Conservation (phyloP, 2,888 invertebrate species). For the Lepas anatifera region DNA sequence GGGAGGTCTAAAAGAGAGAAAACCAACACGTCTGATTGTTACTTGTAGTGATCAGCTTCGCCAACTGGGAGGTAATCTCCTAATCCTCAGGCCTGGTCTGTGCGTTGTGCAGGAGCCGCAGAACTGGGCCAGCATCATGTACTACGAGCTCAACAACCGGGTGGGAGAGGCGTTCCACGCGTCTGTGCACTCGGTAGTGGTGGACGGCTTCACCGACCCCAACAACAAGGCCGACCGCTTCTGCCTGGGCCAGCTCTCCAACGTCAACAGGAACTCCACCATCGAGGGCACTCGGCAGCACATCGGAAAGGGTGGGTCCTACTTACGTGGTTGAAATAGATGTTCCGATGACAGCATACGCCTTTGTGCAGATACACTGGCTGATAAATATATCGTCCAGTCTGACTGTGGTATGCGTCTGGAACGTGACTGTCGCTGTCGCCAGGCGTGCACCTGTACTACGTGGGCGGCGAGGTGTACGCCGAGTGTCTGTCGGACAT, state of each 20-base stretch:
- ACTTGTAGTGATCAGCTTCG: too few relatives aligned
- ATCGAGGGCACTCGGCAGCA: constrained; percentile 97
- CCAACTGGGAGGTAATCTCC: too few relatives aligned
- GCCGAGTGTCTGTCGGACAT: constrained; percentile 95
- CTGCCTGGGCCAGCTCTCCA: constrained; percentile 92
- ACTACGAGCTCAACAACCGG: constrained; percentile 94
- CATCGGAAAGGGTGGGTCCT: constrained; percentile 87
- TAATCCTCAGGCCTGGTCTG: too few relatives aligned
- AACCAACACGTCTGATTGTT: too few relatives aligned
- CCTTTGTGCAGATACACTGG: too few relatives aligned
- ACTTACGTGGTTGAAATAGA: too few relatives aligned
- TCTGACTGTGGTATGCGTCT: too few relatives aligned
- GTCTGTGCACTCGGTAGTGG: constrained; percentile 79
- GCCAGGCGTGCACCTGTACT: constrained; percentile 76
- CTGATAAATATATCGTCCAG: too few relatives aligned
- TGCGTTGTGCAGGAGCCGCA: constrained; percentile 78
- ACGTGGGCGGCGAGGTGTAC: constrained; percentile 94
- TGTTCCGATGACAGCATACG: too few relatives aligned
- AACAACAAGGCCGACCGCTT: constrained; percentile 92
- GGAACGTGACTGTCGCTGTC: too few relatives aligned
- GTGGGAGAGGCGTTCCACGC: constrained; percentile 96
- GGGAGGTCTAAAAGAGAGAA: too few relatives aligned
- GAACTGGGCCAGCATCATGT: constrained; percentile 96
- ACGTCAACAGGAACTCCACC: constrained; percentile 96
- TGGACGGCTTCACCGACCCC: constrained; percentile 98